A percentile compares a stretch with the other conserved stretches of the same genome.
Conservation (phyloP, 2,113 vertebrate genomes). For the Vulpes ferrilata region DNA sequence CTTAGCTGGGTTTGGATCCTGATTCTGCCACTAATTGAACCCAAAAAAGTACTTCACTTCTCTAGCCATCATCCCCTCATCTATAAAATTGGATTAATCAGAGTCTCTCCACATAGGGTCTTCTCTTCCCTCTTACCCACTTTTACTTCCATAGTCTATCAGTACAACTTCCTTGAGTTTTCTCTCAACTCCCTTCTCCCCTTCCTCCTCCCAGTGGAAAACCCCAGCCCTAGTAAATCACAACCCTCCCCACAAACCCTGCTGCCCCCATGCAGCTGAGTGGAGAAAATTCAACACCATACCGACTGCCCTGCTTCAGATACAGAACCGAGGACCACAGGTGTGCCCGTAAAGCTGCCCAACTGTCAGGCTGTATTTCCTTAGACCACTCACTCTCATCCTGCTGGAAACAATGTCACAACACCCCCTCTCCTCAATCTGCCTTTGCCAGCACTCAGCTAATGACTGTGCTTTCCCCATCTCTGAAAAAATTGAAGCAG, state of each 20-base stretch:
- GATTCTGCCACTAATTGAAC: not conserved
- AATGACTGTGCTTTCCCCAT: constrained; percentile 1
- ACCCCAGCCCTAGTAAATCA: not conserved
- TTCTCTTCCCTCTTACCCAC: not conserved
- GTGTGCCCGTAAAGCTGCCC: not conserved
- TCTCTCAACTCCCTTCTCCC: not conserved
- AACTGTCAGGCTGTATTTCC: not conserved
- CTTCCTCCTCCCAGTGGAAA: not conserved
- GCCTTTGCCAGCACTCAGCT: not conserved
- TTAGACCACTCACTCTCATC: not conserved
- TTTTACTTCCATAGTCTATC: not conserved
- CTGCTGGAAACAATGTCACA: constrained; percentile 1
- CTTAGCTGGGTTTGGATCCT: not conserved
- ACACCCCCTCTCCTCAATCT: not conserved
- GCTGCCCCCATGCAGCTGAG: not conserved
- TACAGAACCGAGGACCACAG: not conserved
- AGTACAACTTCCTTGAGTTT: not conserved
- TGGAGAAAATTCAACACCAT: not conserved
- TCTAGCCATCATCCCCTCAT: not conserved
- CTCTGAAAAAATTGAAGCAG: constrained; percentile 2
- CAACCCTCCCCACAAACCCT: not conserved
- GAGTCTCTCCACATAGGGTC: rapidly evolving
- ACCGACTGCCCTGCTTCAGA: not conserved
- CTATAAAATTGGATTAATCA: not conserved
- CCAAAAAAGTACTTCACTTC: not conserved